Base-by-base conservation (phyloP, 2,797 vertebrate species). In the Ambastaia sidthimunki region DNA sequence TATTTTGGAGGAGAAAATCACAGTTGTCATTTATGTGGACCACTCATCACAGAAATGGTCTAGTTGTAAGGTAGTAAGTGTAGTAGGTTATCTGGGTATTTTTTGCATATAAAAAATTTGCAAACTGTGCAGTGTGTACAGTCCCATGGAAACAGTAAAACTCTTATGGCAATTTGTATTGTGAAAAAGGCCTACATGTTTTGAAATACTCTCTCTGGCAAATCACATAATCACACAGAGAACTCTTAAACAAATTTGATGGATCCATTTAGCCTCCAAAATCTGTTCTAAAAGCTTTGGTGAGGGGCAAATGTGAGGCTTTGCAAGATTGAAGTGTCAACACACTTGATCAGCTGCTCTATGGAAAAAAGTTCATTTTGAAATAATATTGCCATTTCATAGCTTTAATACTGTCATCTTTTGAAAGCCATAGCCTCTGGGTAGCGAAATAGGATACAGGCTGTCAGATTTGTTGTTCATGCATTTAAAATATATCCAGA, bases 381-480 rank as follows among this genome's bases (percentile, higher is more conserved):
- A 52, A 71, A 59, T 59, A 13, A 62, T 21, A 55, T 80, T 73
- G 37, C 47, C 60, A 44, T 66, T 80, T 66, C 50, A 72, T 66
- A 18, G 21, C 60, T 80, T 80, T 72, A 60, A 65, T 72, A 16
- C 47, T 44, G 18, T 69, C 6, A 0, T n/a, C 23, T 47, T 50
- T 52, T 78, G 44, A 62, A 23, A 70, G 55, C 1, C 0, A 16
- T 18, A 59, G 67, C 66, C 76, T 71, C 67, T 52, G 55, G 41
- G 41, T 71, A 34, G 18, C 0, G 7, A 77, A 72, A 63, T 21
- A 72, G 48, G 21, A 72, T 55, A 16, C 12, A 21, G 77, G 59
- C 60, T 79, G 77, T 72, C 34, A 19, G 60, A 72, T 72, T 48
- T 65, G 47, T 71, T 71, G 47, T 72, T 54, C 48, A 41, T 62